Percentiles rank a stretch among this genome's conserved stretches.
These are phyloP conservation scores for Drosophila persimilis DNA, from an alignment of 1,140 invertebrate genomes.

Conservation along the genomic window DNA sequence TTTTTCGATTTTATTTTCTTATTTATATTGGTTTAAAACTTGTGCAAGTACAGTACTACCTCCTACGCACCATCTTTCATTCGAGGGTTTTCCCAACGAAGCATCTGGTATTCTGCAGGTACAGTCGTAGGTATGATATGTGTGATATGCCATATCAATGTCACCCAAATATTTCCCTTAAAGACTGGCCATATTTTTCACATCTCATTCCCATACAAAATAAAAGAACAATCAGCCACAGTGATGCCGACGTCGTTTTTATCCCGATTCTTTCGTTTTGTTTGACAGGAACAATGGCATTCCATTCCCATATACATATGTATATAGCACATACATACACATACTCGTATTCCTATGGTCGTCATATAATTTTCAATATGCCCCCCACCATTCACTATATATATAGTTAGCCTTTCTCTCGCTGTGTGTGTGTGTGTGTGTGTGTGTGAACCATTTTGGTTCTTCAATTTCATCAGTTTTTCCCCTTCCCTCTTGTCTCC, in stretches of 20 bases:
- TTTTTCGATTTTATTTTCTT: no score
- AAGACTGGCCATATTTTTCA: not conserved
- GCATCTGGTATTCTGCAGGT: no score
- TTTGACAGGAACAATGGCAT: constrained; percentile 46
- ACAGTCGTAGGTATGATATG: no score
- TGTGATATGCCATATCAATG: no score
- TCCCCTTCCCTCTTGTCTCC: not conserved
- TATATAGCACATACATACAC: not conserved
- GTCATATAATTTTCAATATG: constrained; percentile 44
- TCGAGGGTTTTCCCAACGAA: no score
- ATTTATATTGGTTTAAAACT: no score
- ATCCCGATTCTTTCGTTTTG: constrained; percentile 3
- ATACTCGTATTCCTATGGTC: constrained; percentile 9
- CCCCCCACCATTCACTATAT: not conserved
- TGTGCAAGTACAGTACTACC: no score
- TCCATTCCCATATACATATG: not conserved
- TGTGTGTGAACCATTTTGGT: constrained; percentile 9
- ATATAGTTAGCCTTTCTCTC: constrained; percentile 24
- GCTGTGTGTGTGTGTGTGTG: no score
- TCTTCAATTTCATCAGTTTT: constrained; percentile 36
- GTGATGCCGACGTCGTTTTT: not conserved
- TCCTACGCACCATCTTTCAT: no score
- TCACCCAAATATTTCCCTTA: no score
- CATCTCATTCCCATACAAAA: constrained; percentile 11
- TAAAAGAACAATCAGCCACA: constrained; percentile 12